phyloP scores from a whole-genome alignment of 1,140 invertebrate species.

The Bombus sibiricus region DNA sequence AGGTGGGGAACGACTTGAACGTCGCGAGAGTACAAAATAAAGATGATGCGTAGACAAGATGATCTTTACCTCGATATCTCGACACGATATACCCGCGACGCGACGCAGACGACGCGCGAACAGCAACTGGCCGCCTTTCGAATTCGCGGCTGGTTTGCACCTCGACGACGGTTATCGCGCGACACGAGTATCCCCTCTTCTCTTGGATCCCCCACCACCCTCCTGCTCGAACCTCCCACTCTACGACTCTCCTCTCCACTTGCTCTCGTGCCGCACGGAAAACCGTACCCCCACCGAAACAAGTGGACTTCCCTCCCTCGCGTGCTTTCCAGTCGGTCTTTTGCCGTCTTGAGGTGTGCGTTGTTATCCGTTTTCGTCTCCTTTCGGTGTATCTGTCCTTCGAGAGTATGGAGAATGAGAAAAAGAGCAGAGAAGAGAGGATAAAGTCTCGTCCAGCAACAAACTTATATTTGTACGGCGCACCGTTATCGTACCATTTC shows the following conservation, averaged over 20 bases:
- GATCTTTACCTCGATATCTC: slow-evolving; percentile 44
- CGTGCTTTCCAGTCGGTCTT: slow-evolving; percentile 55
- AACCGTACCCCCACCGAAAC: slow-evolving; percentile 52
- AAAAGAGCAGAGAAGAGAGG: not conserved
- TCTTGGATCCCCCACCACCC: slow-evolving; percentile 7
- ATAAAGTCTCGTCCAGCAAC: slow-evolving; percentile 20
- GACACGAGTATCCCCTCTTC: slow-evolving; percentile 65
- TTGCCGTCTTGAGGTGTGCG: slow-evolving; percentile 37
- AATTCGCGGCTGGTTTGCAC: slow-evolving; percentile 81
- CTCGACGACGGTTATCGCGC: slow-evolving; percentile 76
- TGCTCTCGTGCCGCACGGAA: slow-evolving; percentile 35
- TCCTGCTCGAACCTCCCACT: not conserved
- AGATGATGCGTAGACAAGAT: not conserved
- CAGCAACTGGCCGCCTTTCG: slow-evolving; percentile 80
- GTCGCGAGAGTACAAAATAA: not conserved
- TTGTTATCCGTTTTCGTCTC: slow-evolving; percentile 30
- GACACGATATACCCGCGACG: slow-evolving; percentile 45
- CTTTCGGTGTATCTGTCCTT: slow-evolving; percentile 4
- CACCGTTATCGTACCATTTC: not conserved
- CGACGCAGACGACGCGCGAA: slow-evolving; percentile 75
- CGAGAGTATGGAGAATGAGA: not conserved
- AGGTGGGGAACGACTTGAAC: not conserved
- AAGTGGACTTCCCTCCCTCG: slow-evolving; percentile 57
- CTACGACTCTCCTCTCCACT: slow-evolving; percentile 1
- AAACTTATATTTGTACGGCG: slow-evolving; percentile 20